Conservation (phyloP, 1,140 invertebrate genomes). For the Euura saliciscinereae region DNA sequence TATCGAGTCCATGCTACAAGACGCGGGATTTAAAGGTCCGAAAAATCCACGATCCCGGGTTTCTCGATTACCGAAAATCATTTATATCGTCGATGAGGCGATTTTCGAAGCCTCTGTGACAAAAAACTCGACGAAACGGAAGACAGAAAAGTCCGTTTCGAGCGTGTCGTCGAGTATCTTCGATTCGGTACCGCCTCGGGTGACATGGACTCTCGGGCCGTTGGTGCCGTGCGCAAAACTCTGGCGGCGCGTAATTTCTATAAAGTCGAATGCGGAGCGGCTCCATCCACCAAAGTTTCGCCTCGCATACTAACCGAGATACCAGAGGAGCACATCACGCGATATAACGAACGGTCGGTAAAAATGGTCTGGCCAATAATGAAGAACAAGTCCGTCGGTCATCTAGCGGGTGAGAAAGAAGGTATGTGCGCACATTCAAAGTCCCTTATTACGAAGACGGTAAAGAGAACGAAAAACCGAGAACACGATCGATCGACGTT, state of each 20-base stretch:
- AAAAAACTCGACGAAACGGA: too few relatives aligned
- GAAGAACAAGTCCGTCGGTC: constrained; percentile 32
- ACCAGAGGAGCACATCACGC: not conserved
- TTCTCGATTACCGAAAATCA: too few relatives aligned
- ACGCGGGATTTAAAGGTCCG: not conserved
- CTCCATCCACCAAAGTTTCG: not conserved
- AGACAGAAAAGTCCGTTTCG: too few relatives aligned
- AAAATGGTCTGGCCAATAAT: constrained; percentile 45
- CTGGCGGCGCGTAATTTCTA: constrained; percentile 24
- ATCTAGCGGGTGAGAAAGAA: constrained; percentile 29
- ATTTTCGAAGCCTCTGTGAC: too few relatives aligned
- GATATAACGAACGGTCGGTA: constrained; percentile 12
- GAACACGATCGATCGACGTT: not conserved
- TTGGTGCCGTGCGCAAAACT: constrained; percentile 29
- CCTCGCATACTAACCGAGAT: not conserved
- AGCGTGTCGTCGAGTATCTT: not conserved
- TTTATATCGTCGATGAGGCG: too few relatives aligned
- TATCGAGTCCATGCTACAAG: constrained; percentile 4
- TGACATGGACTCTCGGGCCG: constrained; percentile 1
- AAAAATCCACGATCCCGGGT: too few relatives aligned
- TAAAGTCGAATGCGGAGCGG: constrained; percentile 24
- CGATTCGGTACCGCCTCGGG: not conserved
- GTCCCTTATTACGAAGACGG: not conserved
- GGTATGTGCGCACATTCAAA: too few relatives aligned
- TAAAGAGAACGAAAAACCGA: too few relatives aligned